Evolutionary conservation across 2,888 invertebrate genomes (phyloP).

Genomic region (Mythimna albipuncta): DNA sequence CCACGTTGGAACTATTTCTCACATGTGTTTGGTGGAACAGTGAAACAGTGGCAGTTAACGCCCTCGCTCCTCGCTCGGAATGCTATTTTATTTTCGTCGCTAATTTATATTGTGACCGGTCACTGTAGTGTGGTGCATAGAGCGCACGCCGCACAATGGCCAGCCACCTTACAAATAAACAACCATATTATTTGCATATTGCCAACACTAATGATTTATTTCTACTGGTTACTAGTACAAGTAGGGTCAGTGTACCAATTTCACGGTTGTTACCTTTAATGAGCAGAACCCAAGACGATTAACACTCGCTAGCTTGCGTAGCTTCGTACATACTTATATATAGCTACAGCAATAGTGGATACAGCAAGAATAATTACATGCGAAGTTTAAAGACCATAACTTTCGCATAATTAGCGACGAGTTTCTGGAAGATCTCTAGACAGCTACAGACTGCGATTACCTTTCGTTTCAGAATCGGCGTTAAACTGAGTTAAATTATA

Average conservation of each 20-base stretch:
- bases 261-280: constrained; percentile 53
- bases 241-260: constrained; percentile 47
- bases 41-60: constrained; percentile 73
- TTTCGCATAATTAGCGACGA: constrained; percentile 15
- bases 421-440: constrained; percentile 14
- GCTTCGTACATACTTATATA: not conserved
- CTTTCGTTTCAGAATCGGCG: constrained; percentile 18
- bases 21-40: constrained; percentile 52
- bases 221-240: constrained; percentile 42
- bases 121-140: constrained; percentile 62
- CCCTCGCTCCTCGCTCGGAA: constrained; percentile 71
- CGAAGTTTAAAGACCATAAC: constrained; percentile 12
- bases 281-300: constrained; percentile 36
- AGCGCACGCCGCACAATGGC: constrained; percentile 58
- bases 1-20: constrained; percentile 60
- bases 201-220: constrained; percentile 62
- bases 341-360: constrained; percentile 2
- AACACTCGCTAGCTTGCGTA: constrained; percentile 28
- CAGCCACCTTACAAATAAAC: constrained; percentile 68
- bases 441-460: constrained; percentile 20
- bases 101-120: constrained; percentile 79
- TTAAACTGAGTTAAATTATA: constrained; percentile 24
- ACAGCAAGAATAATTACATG: constrained; percentile 4
- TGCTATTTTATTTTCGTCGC: constrained; percentile 82
- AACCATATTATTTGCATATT: constrained; percentile 64